phyloP scores from a whole-genome alignment of 2,888 invertebrate genomes.

The Microctonus brassicae region DNA sequence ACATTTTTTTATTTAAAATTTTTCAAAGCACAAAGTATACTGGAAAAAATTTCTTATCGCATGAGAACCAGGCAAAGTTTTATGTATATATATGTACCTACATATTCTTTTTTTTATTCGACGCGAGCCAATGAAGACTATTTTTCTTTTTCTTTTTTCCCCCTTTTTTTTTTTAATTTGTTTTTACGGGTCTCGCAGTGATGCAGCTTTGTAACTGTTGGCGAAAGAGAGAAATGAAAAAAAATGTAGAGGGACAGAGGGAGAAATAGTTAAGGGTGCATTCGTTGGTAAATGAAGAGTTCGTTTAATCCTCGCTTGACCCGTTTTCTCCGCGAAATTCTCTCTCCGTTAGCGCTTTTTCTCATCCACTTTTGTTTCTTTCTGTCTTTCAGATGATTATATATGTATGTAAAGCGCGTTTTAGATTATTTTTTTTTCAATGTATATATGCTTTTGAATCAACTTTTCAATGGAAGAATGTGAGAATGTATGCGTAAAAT shows the following conservation, averaged over 20 bases:
- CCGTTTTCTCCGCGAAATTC: constrained; percentile 47
- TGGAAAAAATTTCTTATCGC: not conserved
- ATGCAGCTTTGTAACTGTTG: not conserved
- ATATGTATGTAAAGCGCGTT: not conserved
- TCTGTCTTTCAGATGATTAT: not conserved
- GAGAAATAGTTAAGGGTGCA: constrained; percentile 16
- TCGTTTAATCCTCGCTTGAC: constrained; percentile 55
- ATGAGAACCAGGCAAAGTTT: not conserved
- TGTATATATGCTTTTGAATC: not conserved
- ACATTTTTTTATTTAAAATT: not conserved
- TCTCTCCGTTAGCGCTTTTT: not conserved
- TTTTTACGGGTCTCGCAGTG: not conserved
- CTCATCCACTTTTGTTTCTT: not conserved
- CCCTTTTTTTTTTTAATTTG: no score
- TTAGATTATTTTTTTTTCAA: no score
- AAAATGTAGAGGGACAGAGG: constrained; percentile 31
- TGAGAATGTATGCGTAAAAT: not conserved
- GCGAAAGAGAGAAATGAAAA: not conserved
- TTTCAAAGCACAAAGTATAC: not conserved
- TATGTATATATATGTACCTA: not conserved
- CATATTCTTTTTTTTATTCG: not conserved
- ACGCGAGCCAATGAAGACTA: not conserved
- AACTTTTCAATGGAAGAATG: not conserved
- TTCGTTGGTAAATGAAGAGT: constrained; percentile 51
- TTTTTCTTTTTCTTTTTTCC: constrained; percentile 15